phyloP scores from a whole-genome alignment of 2,888 invertebrate species.

The Sisyra nigra region DNA sequence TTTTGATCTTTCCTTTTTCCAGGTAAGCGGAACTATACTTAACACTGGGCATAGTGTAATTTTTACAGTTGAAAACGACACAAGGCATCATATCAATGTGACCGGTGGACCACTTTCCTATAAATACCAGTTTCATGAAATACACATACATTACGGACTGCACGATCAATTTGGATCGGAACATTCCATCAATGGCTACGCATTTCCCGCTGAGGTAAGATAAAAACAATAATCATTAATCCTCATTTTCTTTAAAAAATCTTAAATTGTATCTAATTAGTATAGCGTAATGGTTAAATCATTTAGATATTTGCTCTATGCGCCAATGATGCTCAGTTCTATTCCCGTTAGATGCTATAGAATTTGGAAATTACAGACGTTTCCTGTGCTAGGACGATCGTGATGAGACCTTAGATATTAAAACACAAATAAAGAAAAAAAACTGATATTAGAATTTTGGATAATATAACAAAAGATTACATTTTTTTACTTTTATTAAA shows the following conservation, averaged over 20 bases:
- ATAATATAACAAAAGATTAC: no score
- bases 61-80: slow-evolving; percentile 77
- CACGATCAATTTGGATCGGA: slow-evolving; percentile 90
- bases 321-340: no score
- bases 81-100: slow-evolving; percentile 75
- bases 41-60: slow-evolving; percentile 94
- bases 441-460: no score
- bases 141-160: slow-evolving; percentile 86
- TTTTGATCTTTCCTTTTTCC: slow-evolving; percentile 18
- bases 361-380: no score
- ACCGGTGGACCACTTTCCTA: slow-evolving; percentile 93
- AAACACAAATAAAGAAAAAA: no score
- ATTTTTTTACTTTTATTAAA: no score
- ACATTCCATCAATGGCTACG: slow-evolving; percentile 88
- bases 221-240: no score
- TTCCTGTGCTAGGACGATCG: no score
- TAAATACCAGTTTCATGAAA: slow-evolving; percentile 87
- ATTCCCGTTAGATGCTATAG: no score
- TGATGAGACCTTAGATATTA: no score
- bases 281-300: no score
- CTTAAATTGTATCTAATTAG: background rate
- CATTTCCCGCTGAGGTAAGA: slow-evolving; percentile 94
- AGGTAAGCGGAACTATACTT: slow-evolving; percentile 79
- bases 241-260: background rate
- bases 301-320: no score